Percentiles rank a stretch among this genome's conserved stretches.
phyloP scores from a whole-genome alignment of 1,140 invertebrate species.

The Atta colombica region DNA sequence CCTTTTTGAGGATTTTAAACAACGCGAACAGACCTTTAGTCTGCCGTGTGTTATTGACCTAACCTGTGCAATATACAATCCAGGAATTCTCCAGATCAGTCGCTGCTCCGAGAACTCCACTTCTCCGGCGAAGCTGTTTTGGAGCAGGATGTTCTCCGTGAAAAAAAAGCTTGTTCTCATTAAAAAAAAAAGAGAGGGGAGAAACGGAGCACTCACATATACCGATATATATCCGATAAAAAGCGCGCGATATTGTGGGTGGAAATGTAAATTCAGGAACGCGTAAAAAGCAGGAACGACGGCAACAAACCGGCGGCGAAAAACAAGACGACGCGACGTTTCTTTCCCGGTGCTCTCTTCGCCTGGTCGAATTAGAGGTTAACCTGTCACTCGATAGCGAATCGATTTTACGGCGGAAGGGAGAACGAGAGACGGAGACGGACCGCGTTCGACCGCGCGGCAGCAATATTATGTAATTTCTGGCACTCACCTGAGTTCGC shows the following conservation, averaged over 20 bases:
- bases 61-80: background rate
- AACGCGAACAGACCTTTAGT: too few species aligned
- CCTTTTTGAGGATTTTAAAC: too few species aligned
- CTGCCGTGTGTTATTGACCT: background rate
- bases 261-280: background rate
- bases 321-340: background rate
- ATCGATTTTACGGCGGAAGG: conserved; percentile 72
- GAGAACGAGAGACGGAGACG: background rate
- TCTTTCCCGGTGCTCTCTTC: background rate
- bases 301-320: background rate
- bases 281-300: background rate
- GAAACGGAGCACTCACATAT: background rate
- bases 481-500: conserved; percentile 62
- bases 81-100: too few species aligned
- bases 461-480: conserved; percentile 71
- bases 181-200: background rate
- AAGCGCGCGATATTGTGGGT: background rate
- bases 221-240: background rate
- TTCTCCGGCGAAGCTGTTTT: background rate
- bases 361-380: conserved; percentile 75
- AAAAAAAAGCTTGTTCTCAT: background rate
- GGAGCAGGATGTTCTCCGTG: background rate
- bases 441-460: background rate
- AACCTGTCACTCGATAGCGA: conserved; percentile 78
- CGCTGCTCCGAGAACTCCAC: background rate